These are phyloP conservation scores for Polietes domitor DNA, from an alignment of 2,888 invertebrate genomes.

Conservation along the genomic window DNA sequence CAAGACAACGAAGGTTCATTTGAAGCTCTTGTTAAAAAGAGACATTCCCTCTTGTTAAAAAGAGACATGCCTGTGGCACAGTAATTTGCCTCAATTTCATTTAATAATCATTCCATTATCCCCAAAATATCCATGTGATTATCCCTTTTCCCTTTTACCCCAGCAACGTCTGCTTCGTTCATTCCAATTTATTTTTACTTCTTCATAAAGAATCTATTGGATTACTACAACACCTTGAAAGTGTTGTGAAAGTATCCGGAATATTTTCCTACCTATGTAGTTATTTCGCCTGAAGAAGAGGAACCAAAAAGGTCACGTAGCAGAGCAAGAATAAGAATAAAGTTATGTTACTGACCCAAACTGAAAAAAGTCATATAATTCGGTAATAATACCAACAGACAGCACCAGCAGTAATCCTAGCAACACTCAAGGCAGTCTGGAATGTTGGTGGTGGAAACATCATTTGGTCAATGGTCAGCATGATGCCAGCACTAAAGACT, in stretches of 20 bases:
- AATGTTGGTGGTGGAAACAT: background rate
- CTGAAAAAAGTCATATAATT: conserved; percentile 25
- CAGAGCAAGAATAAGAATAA: conserved; percentile 7
- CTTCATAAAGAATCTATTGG: background rate
- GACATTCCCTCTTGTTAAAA: no score
- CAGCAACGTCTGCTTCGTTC: no score
- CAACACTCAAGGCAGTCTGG: background rate
- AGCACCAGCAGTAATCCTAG: background rate
- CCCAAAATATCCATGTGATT: background rate
- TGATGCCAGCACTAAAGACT: background rate
- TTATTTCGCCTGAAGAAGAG: background rate
- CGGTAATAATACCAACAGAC: conserved; percentile 7
- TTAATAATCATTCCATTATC: background rate
- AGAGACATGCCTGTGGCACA: no score
- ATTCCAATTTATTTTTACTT: background rate
- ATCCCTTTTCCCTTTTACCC: background rate
- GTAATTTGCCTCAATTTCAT: background rate
- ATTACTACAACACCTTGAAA: conserved; percentile 22
- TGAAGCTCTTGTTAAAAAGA: no score
- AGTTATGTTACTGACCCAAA: conserved; percentile 27
- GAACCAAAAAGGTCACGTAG: conserved; percentile 23
- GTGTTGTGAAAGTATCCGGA: background rate
- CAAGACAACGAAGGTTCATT: no score
- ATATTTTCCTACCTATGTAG: background rate
- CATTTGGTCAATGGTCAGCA: conserved; percentile 21